phyloP scores from a whole-genome alignment of 2,113 vertebrate genomes.

The Hypocryptadius cinnamomeus region DNA sequence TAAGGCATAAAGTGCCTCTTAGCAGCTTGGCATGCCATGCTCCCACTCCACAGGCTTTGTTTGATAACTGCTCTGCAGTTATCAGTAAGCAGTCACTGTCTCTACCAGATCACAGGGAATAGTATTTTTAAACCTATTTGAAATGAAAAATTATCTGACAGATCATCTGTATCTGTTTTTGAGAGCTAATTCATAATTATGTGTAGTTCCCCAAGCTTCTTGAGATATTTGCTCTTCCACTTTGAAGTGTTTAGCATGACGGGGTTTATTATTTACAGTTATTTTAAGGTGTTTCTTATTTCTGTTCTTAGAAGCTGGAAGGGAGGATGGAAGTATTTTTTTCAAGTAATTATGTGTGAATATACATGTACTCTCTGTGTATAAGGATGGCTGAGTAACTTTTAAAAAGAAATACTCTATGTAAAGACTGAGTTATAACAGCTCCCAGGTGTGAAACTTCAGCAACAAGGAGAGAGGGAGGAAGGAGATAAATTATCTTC shows the following conservation, averaged over 20 bases:
- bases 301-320: slow-evolving; percentile 5
- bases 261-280: slow-evolving; percentile 32
- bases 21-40: accelerated
- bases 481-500: background rate
- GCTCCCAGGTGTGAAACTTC: background rate
- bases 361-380: background rate
- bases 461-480: background rate
- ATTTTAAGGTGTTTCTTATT: slow-evolving; percentile 33
- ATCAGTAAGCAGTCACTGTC: background rate
- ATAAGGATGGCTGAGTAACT: background rate
- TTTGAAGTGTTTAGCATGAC: slow-evolving; percentile 25
- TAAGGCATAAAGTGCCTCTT: background rate
- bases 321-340: background rate
- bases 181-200: background rate
- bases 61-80: background rate
- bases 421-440: background rate
- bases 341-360: background rate
- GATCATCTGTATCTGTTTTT: slow-evolving; percentile 6
- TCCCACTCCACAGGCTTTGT: background rate
- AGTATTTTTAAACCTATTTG: background rate
- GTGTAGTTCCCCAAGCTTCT: slow-evolving; percentile 7
- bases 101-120: background rate
- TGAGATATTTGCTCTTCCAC: background rate
- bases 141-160: slow-evolving; percentile 4
- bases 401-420: background rate